Base-by-base conservation (phyloP, 2,797 vertebrate species). In the Lepilemur septentrionalis region DNA sequence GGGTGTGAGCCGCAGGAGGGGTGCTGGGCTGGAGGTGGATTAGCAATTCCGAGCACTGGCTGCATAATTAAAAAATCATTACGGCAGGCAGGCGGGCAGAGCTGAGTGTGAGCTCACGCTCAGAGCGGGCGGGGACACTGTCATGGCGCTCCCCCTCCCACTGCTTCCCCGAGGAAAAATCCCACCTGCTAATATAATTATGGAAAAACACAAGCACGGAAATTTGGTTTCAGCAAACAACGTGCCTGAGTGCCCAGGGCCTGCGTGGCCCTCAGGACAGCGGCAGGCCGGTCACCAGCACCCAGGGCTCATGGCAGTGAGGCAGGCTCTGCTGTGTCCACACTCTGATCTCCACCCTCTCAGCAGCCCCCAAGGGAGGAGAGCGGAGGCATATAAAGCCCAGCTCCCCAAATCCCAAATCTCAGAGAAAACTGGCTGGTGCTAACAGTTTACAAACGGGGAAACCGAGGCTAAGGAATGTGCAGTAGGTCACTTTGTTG, bases 11-110 rank as follows among this genome's bases (percentile, higher is more conserved):
- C 92, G 57, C 96, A 83, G 92, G 91, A 96, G 92, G 81, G 70
- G 76, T 89, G 84, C 73, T 73, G 87, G 94, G 96, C 91, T 97
- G 92, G 96, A 97, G 97, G 93, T 52, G 38, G 97, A 97, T 97
- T 96, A 97, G 97, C 94, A 94, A 97, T 98, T 97, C 97, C 25
- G 78, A 97, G 96, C 97, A 97, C 95, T 97, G 97, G 97, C 97
- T 97, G 96, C 96, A 97, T 97, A 97, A 98, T 98, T 98, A 98
- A 98, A 98, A 98, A 98, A 98, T 97, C 97, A 98, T 98, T 98
- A 96, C 43, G 30, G 95, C 93, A 13, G 30, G 95, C 93, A 13
- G 96, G 96, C 95, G 28, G 96, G 96, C 96, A 95, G 91, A 96
- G 93, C 90, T 5, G 96, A 97, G 94, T 96, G 96, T 96, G 97